phyloP scores from a whole-genome alignment of 2,888 invertebrate species.

The Heliconius sara region DNA sequence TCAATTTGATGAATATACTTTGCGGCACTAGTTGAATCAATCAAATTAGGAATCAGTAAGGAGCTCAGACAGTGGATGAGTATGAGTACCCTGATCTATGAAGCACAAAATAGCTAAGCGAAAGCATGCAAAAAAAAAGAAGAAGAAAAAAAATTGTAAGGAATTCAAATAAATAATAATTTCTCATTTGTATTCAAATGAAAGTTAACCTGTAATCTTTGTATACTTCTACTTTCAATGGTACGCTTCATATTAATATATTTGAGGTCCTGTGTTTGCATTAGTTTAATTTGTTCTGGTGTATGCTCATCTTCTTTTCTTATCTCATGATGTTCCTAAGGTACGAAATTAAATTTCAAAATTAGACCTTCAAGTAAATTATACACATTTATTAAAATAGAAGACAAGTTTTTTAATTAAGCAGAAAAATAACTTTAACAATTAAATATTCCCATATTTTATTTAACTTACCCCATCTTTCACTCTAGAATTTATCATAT shows the following conservation, averaged over 20 bases:
- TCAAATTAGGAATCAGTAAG: no score
- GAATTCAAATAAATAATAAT: constrained; percentile 63
- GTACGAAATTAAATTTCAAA: constrained; percentile 30
- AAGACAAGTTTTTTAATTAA: not conserved
- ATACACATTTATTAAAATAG: not conserved
- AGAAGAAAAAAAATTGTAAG: not conserved
- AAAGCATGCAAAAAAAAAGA: no score
- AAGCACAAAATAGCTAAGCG: no score
- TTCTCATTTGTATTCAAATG: no score
- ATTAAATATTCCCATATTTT: not conserved
- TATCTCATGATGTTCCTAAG: constrained; percentile 86
- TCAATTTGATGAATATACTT: no score
- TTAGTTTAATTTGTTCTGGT: constrained; percentile 92
- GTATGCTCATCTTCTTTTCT: constrained; percentile 89
- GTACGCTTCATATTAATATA: constrained; percentile 94
- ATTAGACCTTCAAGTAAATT: not conserved
- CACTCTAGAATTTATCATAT: constrained; percentile 95
- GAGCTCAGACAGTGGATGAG: no score
- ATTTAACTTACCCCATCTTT: constrained; percentile 78
- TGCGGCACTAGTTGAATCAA: no score
- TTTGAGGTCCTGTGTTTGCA: constrained; percentile 95
- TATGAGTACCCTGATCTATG: no score
- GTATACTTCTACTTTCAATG: constrained; percentile 89
- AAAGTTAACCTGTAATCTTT: constrained; percentile 66
- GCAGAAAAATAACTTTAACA: not conserved